Conservation (phyloP, 2,797 vertebrate genomes). For the Halcyon leucocephala region DNA sequence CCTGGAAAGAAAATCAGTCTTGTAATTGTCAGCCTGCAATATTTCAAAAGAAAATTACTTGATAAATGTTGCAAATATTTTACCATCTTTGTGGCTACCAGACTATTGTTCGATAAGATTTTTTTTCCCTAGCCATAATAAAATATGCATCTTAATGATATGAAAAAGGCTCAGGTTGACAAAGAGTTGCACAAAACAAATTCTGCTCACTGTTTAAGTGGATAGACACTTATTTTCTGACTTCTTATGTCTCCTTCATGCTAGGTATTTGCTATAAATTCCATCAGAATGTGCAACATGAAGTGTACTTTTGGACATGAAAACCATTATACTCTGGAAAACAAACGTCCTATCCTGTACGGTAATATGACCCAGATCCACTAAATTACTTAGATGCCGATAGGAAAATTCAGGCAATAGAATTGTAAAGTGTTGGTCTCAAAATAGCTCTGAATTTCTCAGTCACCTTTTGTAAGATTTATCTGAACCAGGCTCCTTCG, state of each 20-base stretch:
- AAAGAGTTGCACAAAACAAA: neutral
- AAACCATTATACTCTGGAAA: neutral
- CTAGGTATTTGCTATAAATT: neutral
- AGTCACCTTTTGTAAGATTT: neutral
- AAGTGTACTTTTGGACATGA: neutral
- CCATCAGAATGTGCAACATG: neutral
- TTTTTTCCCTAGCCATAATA: neutral
- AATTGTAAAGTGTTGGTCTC: neutral
- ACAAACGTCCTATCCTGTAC: neutral
- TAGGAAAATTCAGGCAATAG: neutral
- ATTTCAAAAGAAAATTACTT: neutral
- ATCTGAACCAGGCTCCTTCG: neutral
- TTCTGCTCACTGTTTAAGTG: neutral
- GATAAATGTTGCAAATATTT: neutral
- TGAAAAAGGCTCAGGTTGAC: neutral
- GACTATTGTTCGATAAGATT: neutral
- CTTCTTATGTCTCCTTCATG: neutral
- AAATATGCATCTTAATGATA: neutral
- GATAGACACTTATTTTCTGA: neutral
- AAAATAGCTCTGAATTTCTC: neutral
- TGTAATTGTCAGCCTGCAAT: neutral
- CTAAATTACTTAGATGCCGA: neutral
- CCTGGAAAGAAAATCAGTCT: neutral
- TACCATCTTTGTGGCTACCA: neutral
- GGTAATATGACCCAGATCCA: neutral